A percentile compares a stretch with the other conserved stretches of the same genome.
These are phyloP conservation scores for Coreoperca whiteheadi DNA, from an alignment of 2,113 vertebrate genomes.

Conservation along the genomic window DNA sequence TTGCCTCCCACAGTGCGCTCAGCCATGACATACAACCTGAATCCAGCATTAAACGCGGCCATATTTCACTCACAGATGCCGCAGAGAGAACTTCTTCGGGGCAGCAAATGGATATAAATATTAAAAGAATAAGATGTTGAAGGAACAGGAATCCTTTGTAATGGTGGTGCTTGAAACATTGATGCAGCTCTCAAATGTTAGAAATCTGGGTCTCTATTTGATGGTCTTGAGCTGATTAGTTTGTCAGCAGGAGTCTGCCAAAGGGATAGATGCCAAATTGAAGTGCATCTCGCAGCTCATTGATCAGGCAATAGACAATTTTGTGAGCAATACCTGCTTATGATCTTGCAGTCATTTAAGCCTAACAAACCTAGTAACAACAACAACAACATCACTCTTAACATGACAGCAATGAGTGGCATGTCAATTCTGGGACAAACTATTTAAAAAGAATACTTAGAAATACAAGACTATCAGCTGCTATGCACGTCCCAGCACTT, in stretches of 20 bases:
- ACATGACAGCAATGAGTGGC: not conserved
- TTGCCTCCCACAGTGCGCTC: conserved; percentile 61
- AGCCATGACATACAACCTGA: conserved; percentile 62
- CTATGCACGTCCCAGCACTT: conserved; percentile 55
- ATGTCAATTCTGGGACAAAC: not conserved
- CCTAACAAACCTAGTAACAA: not conserved
- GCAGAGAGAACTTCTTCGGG: conserved; percentile 39
- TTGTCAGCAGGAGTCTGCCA: conserved; percentile 38
- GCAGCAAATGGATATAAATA: conserved; percentile 70
- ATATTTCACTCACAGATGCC: conserved; percentile 39
- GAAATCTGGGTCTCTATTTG: conserved; percentile 40
- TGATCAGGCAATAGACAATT: conserved; percentile 4
- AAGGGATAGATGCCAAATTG: conserved; percentile 15
- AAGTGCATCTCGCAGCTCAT: conserved; percentile 26
- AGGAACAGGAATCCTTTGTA: conserved; percentile 69
- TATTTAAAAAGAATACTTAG: not conserved
- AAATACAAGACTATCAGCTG: conserved; percentile 6
- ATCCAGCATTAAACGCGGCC: conserved; percentile 64
- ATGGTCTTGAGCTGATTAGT: conserved; percentile 53
- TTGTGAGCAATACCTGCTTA: not conserved
- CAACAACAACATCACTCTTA: not conserved
- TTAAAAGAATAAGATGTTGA: conserved; percentile 64
- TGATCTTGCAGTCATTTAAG: not conserved
- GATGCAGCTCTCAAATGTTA: conserved; percentile 64
- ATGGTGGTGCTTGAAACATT: conserved; percentile 76